Base-by-base conservation (phyloP, 1,140 invertebrate genomes). In the Drosophila kikkawai region DNA sequence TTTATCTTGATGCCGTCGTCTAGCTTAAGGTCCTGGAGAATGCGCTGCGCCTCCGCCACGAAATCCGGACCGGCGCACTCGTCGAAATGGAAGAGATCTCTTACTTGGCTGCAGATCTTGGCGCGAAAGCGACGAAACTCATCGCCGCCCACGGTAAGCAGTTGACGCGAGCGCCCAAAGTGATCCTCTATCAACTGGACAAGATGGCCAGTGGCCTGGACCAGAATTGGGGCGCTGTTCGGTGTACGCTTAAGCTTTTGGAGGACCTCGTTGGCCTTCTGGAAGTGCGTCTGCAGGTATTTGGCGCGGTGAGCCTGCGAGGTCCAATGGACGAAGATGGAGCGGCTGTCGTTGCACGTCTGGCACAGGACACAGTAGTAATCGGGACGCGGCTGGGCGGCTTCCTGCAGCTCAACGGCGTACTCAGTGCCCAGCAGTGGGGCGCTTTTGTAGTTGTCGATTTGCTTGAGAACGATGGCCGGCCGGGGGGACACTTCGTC, bases 331-430 rank as follows among this genome's bases (percentile, higher is more conserved):
- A 95, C 95, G 93, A 97, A 95, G 64, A 96, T 96, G 17, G 95
- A 96, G 34, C 96, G 94, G 37, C 95, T 95, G 92, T 96, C 96
- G 29, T 96, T 96, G 79, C 95, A 95, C 88, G 96, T 97, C 79
- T 95, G 94, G 93, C 96, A 97, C 45, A 97, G 93, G 67, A 96
- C 94, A 92, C 96, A 97, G 42, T 95, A 94, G 85, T 97, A 97
- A 63, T 94, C 93, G 1, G 96, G 96, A 82, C 96, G 95, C 63
- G 92, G 92, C 7, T 93, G 93, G 39, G 95, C 94, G 73, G 95
- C 93, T 64, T 95, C 95, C 29, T 95, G 93, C 71, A 96, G 87
- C 91, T 97, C 96, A 12, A 96, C 91, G 32, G 96, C 91, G 91
- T 96, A 97, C 91, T 97, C 96, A 12, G 96, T 86, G 32, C 96